phyloP scores from a whole-genome alignment of 2,888 invertebrate species.

The Drosophila barbarae region DNA sequence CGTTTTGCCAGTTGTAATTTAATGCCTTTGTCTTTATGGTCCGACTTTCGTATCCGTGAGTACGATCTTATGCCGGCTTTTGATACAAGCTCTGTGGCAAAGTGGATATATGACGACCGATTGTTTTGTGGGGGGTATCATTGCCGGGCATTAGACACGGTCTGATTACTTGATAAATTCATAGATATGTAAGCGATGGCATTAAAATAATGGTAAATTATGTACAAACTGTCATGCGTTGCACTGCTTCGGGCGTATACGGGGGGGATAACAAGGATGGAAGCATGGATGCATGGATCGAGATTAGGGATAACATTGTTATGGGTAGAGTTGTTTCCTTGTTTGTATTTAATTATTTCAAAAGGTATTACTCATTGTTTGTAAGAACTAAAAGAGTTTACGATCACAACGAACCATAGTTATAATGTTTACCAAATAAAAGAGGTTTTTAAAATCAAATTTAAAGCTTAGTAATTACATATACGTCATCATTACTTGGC shows the following conservation, averaged over 20 bases:
- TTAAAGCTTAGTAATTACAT: background rate
- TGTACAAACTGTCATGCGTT: constrained; percentile 26
- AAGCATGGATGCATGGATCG: background rate
- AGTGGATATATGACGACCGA: constrained; percentile 15
- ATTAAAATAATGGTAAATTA: constrained; percentile 56
- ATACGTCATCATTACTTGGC: background rate
- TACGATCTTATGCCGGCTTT: constrained; percentile 40
- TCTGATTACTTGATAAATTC: constrained; percentile 71
- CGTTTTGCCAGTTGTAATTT: constrained; percentile 50
- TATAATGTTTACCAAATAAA: background rate
- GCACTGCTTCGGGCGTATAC: background rate
- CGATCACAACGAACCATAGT: background rate
- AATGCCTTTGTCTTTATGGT: constrained; percentile 63
- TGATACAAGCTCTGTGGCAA: constrained; percentile 12
- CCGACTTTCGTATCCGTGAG: constrained; percentile 42
- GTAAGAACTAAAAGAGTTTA: background rate
- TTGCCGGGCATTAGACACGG: constrained; percentile 67
- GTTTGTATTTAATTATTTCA: background rate
- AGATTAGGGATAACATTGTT: constrained; percentile 7
- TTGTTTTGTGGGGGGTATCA: constrained; percentile 52
- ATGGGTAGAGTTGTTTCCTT: background rate
- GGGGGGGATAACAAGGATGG: constrained; percentile 1
- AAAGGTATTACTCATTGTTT: background rate
- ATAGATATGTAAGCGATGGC: constrained; percentile 60
- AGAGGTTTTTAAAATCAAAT: background rate